Base-by-base conservation (phyloP, 1,140 invertebrate species). In the Hypothenemus hampei region DNA sequence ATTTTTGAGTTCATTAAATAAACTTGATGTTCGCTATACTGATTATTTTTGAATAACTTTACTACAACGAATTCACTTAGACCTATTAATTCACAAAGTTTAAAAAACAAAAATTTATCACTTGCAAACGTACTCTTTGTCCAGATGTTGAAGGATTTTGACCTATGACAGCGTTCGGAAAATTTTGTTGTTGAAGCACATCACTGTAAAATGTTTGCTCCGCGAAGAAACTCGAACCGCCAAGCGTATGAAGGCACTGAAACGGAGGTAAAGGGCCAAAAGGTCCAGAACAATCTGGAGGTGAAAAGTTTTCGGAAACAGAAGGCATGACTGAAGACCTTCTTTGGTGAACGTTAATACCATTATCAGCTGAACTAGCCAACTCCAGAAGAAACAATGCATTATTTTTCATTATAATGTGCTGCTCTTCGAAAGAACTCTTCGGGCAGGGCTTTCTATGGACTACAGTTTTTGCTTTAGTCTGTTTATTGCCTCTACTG, bases 371-470 rank as follows among this genome's bases (percentile, higher is more conserved):
- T 1, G 87, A 81, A 60, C 87, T 86, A 1, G 87, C 86, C 37
- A 98, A 69, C 66, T 97, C 93, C 44, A 98, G 73, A 8, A 98
- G 72, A 69, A 98, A 98, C 73, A 94, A 82, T 0, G 95, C 92
- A 72, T 98, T 98, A 66, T 93, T 91, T 58, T 88, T 89, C 77
- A 98, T 89, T 0, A 87, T 79, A 11, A 85, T 68, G 66, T 94
- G 90, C 4, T 84, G 81, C 36, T 91, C 84, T 4, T 62, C 63
- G 0, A 72, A 65, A 47, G 64, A 66, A 7, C 55, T 65, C 13
- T 72, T 61, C 3, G 75, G 72, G 7, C 69, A 11, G 21, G 61
- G 46, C 61, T 60, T 65, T 29, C 59, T 48, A 43, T 58, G 40
- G 1, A 46, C 11, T 8, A 57, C 13, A 3, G 47, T 44, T 20